phyloP scores from a whole-genome alignment of 2,113 vertebrate species.

The Thomomys bottae region DNA sequence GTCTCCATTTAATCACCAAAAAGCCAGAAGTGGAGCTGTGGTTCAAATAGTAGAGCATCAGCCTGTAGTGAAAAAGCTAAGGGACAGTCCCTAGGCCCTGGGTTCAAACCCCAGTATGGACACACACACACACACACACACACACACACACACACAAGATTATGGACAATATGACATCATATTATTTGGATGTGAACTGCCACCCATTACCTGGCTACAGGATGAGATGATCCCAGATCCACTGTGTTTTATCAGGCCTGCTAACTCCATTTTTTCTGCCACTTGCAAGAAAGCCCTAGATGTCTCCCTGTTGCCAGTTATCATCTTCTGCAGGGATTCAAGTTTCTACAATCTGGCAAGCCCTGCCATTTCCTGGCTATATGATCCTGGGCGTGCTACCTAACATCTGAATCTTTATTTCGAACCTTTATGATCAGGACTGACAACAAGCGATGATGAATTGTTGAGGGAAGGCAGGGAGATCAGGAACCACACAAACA shows the following conservation, averaged over 20 bases:
- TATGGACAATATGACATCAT: fast-evolving
- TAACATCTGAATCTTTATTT: neutral
- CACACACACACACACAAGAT: too few species aligned
- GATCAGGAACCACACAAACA: neutral
- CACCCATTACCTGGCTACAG: neutral
- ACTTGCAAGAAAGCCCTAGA: neutral
- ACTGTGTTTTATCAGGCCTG: neutral
- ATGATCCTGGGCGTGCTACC: neutral
- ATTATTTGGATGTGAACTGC: neutral
- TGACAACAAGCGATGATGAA: neutral
- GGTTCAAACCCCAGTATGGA: too few species aligned
- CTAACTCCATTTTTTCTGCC: neutral
- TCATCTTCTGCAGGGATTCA: neutral
- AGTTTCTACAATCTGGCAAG: neutral
- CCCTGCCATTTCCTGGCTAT: neutral
- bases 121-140: too few species aligned
- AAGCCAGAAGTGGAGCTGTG: too few species aligned
- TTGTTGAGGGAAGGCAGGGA: neutral
- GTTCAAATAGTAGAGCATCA: too few species aligned
- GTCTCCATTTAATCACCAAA: too few species aligned
- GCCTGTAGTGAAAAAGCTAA: too few species aligned
- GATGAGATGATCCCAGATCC: neutral
- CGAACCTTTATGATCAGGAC: neutral
- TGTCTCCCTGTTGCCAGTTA: neutral
- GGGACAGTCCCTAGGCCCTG: too few species aligned